Percentiles rank a stretch among this genome's conserved stretches.
phyloP scores from a whole-genome alignment of 2,888 invertebrate genomes.

The Andrena trimmerana region DNA sequence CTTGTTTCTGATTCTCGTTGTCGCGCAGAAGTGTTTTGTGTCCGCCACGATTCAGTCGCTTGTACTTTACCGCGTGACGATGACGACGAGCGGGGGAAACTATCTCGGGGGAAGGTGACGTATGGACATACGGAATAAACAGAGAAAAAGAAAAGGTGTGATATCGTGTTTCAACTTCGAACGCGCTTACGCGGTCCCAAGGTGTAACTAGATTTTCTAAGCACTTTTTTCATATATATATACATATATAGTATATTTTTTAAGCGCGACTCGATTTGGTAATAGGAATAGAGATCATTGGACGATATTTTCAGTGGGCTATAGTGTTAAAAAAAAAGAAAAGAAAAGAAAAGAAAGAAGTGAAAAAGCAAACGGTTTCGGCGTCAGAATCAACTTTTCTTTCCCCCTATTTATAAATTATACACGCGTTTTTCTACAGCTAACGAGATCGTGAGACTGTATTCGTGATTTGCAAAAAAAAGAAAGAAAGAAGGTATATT shows the following conservation, averaged over 20 bases:
- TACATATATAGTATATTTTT: slow-evolving; percentile 76
- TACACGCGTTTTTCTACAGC: slow-evolving; percentile 71
- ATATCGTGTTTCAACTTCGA: slow-evolving; percentile 68
- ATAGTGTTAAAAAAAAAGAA: slow-evolving; percentile 36
- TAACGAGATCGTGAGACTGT: slow-evolving; percentile 75
- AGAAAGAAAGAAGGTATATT: slow-evolving; percentile 47
- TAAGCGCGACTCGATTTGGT: slow-evolving; percentile 72
- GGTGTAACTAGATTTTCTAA: slow-evolving; percentile 80
- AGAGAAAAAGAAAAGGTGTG: slow-evolving; percentile 25
- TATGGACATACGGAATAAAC: slow-evolving; percentile 31
- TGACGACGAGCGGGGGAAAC: slow-evolving; percentile 42
- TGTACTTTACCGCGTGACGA: slow-evolving; percentile 56
- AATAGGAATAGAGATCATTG: slow-evolving; percentile 49
- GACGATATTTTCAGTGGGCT: slow-evolving; percentile 57
- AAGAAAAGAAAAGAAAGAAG: slow-evolving; percentile 25
- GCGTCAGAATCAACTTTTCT: slow-evolving; percentile 61
- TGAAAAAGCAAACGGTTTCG: background rate
- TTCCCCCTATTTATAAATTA: slow-evolving; percentile 60
- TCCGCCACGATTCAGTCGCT: slow-evolving; percentile 34
- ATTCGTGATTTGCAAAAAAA: slow-evolving; percentile 65
- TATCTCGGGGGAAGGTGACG: slow-evolving; percentile 26
- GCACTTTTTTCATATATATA: slow-evolving; percentile 75
- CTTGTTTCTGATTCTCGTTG: slow-evolving; percentile 24
- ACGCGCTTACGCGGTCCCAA: slow-evolving; percentile 69
- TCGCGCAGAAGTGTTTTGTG: slow-evolving; percentile 14